Percentiles rank a stretch among this genome's conserved stretches.
phyloP scores from a whole-genome alignment of 2,113 vertebrate species.

The Murina feae region DNA sequence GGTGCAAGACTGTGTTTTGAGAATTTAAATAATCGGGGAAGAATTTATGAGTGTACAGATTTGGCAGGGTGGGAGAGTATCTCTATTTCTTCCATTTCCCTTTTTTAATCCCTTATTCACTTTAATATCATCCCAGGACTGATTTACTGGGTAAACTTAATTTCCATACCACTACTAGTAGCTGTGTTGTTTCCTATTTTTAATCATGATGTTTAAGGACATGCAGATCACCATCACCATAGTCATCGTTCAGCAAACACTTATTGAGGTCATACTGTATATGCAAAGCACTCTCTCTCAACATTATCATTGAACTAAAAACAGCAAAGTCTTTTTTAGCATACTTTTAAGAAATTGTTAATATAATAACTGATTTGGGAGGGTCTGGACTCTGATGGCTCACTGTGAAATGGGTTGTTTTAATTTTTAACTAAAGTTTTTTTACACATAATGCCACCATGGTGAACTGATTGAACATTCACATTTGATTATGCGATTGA shows the following conservation, averaged over 20 bases:
- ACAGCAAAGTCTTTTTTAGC: background rate
- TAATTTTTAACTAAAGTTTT: conserved; percentile 1
- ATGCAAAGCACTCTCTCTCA: background rate
- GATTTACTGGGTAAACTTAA: background rate
- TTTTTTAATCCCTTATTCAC: background rate
- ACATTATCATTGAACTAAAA: background rate
- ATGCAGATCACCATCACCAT: conserved; percentile 14
- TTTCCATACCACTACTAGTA: background rate
- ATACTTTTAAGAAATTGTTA: conserved; percentile 2
- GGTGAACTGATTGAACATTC: background rate
- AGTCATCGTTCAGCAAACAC: conserved; percentile 29
- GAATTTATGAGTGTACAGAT: background rate
- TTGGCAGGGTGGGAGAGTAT: background rate
- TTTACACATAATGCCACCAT: background rate
- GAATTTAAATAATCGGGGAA: background rate
- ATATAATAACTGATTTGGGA: background rate
- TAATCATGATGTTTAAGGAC: conserved; percentile 40
- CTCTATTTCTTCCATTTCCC: background rate
- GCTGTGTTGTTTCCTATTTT: conserved; percentile 31
- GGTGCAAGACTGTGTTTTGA: background rate
- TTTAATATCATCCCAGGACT: background rate
- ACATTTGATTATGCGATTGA: background rate
- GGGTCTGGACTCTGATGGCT: background rate
- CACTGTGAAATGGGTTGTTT: background rate
- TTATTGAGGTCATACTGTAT: background rate